Base-by-base conservation (phyloP, 2,888 invertebrate species). In the Blastobasis lacticolella region DNA sequence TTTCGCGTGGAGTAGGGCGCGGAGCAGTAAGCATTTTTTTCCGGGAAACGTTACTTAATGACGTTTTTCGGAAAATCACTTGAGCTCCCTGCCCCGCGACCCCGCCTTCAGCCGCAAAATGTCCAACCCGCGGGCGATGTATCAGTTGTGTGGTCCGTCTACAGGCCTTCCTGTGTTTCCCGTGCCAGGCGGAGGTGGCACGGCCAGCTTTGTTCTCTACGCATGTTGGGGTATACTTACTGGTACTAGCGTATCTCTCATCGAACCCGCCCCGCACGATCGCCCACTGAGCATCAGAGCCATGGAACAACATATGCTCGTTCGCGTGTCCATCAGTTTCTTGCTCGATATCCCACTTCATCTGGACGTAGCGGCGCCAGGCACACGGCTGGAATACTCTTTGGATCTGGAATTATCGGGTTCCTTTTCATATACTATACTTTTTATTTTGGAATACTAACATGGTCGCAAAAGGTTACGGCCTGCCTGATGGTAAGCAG, bases 251-350 rank as follows among this genome's bases (percentile, higher is more conserved):
- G 37, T 44, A 49, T 8, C 49, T 42, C 38, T 49, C 49, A 37
- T 49, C 49, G 6, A 49, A 49, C 5, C 49, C 49, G 7, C 5
- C 5, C 3, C 10, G 1, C 7, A 49, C 45, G 38, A 49, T 44
- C 5, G 6, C 9, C 38, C 38, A 10, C 4, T 44, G 44, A 8
- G 49, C 49, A 10, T 38, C 38, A 1, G 49, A 44, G 6, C 49
- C 49, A 10, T 49, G 49, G 44, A 49, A 49, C 44, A 49, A 38
- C 49, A 49, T 49, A 10, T 10, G 10, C 9, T 49, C 49, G 38
- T 49, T 49, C 6, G 44, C 10, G 1, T 37, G 10, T 5, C 38
- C 38, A 23, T 23, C 3, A 4, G 38, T 8, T n/a, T 45, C 44
- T 1, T 38, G 6, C 5, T 10, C 8, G 37, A 49, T 10, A 10